phyloP scores from a whole-genome alignment of 2,113 vertebrate species.

The Neodontobutis hainanensis region DNA sequence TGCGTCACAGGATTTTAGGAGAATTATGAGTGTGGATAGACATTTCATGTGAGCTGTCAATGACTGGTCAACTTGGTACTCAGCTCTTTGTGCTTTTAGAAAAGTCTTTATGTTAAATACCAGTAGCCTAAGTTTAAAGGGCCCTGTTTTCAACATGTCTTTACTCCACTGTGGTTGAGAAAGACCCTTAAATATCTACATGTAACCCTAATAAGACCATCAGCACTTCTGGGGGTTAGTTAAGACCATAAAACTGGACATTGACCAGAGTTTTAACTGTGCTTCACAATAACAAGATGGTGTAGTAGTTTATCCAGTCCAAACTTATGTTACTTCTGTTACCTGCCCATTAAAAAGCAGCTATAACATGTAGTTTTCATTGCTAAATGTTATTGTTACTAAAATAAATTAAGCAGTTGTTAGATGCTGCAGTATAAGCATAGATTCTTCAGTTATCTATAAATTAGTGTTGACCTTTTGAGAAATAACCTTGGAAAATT shows the following conservation, averaged over 20 bases:
- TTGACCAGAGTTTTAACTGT: too few relatives aligned
- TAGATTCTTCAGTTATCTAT: conserved; percentile 17
- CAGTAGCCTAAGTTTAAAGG: conserved; percentile 43
- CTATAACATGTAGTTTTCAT: too few relatives aligned
- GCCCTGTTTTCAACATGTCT: not conserved
- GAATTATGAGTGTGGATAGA: conserved; percentile 34
- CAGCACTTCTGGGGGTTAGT: conserved; percentile 9
- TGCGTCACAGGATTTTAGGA: conserved; percentile 11
- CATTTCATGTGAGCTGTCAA: conserved; percentile 33
- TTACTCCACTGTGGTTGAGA: conserved; percentile 17
- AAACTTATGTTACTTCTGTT: too few relatives aligned
- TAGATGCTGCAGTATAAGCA: not conserved
- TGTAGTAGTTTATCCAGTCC: too few relatives aligned
- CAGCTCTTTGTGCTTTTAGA: conserved; percentile 11
- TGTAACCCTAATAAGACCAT: conserved; percentile 43
- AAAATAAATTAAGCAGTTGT: too few relatives aligned
- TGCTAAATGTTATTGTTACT: too few relatives aligned
- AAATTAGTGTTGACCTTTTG: conserved; percentile 11
- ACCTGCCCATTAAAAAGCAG: too few relatives aligned
- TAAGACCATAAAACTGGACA: not conserved
- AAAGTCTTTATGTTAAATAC: conserved; percentile 48
- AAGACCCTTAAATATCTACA: conserved; percentile 51
- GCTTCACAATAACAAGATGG: too few relatives aligned
- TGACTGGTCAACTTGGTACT: conserved; percentile 16
- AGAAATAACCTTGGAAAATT: conserved; percentile 43